Base-by-base conservation (phyloP, 2,797 vertebrate genomes). In the Nannoperca obscura region DNA sequence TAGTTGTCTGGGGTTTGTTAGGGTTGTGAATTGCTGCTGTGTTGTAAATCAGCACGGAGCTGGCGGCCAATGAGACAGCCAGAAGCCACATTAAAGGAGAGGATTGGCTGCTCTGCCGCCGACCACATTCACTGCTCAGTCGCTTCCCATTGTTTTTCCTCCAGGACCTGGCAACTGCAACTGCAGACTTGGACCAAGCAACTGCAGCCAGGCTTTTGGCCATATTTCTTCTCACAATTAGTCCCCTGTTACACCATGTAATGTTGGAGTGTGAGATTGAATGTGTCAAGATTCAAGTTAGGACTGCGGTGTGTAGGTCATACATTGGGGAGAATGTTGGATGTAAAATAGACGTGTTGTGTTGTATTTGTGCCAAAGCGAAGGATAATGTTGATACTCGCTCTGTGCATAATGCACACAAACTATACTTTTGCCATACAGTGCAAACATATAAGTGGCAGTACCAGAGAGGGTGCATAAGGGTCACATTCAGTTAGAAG, bases 21-120 rank as follows among this genome's bases (percentile, higher is more conserved):
- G 71, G 85, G 71, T 89, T 85, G 84, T 78, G 78, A 86, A 81
- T 91, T 63, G 71, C 79, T 61, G 89, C 86, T 84, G 85, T 79
- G 86, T 87, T 85, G 89, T 88, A 90, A 94, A 95, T 91, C 91
- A 93, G 75, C 34, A 24, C 72, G 84, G 74, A 86, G 75, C 77
- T 89, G 86, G 88, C 88, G 32, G 82, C 75, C 84, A 82, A 74
- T 58, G 87, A 90, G 89, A 90, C 88, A 80, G 82, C 85, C 57
- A 46, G 20, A 86, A 84, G 82, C 90, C 93, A 93, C 92, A 94
- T 92, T 71, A 94, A 93, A 93, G 73, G 74, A 49, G 57, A 7
- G 19, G 60, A 74, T 32, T 24, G 58, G 76, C 86, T 83, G 76
- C 58, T 70, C 79, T 74, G 82, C 81, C 24, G 60, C 76, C 67